phyloP scores from a whole-genome alignment of 2,113 vertebrate genomes.

The Passerina amoena region DNA sequence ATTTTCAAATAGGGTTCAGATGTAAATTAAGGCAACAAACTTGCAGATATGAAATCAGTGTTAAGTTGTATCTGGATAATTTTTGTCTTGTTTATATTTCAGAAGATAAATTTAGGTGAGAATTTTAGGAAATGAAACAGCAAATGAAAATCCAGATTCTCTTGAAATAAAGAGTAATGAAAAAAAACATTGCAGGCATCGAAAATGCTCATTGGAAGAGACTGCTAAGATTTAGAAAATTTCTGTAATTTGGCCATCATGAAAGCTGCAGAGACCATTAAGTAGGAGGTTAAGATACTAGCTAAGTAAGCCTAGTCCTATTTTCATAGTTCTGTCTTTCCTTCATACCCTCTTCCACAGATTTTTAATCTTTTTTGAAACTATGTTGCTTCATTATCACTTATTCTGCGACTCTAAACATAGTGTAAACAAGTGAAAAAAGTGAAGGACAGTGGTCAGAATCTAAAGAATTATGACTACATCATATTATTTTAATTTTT shows the following conservation, averaged over 20 bases:
- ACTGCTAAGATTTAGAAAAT: background rate
- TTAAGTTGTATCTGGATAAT: background rate
- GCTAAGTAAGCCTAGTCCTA: background rate
- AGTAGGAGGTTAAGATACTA: background rate
- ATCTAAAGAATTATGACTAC: background rate
- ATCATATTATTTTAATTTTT: background rate
- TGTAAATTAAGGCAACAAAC: background rate
- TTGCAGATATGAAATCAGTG: background rate
- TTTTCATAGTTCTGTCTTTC: background rate
- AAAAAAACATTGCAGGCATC: background rate
- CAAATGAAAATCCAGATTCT: background rate
- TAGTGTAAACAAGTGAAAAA: background rate
- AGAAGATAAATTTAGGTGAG: background rate
- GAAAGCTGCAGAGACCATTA: background rate
- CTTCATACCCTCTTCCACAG: background rate
- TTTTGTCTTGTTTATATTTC: background rate
- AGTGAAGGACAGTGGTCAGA: background rate
- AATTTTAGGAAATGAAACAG: background rate
- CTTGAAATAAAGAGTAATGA: background rate
- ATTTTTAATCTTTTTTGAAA: background rate
- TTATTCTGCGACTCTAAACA: background rate
- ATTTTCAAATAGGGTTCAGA: background rate
- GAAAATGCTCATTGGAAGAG: background rate
- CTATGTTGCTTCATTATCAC: background rate
- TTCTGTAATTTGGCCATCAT: background rate